Conservation (phyloP, 2,888 invertebrate genomes). For the Sphinx pinastri region DNA sequence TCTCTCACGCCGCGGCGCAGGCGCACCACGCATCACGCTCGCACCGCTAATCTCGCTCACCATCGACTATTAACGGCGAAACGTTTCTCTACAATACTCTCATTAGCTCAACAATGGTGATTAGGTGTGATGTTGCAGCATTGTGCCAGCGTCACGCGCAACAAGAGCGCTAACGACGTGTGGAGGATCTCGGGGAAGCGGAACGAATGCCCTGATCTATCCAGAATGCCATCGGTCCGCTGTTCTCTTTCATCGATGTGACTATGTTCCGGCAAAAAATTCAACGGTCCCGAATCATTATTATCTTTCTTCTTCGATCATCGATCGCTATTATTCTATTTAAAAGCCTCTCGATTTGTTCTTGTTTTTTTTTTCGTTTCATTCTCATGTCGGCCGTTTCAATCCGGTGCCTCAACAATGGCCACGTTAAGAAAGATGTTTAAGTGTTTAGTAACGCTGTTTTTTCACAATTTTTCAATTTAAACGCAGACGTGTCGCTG, state of each 20-base stretch:
- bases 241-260: slow-evolving; percentile 66
- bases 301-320: slow-evolving; percentile 81
- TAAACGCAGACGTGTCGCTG: slow-evolving; percentile 77
- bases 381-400: slow-evolving; percentile 76
- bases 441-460: slow-evolving; percentile 82
- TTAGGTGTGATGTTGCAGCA: slow-evolving; percentile 67
- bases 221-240: slow-evolving; percentile 69
- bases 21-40: slow-evolving; percentile 48
- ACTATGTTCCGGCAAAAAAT: slow-evolving; percentile 68
- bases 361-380: slow-evolving; percentile 70
- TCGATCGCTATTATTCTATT: slow-evolving; percentile 83
- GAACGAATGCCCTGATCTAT: slow-evolving; percentile 75
- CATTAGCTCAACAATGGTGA: slow-evolving; percentile 78
- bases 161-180: slow-evolving; percentile 80
- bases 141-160: slow-evolving; percentile 74
- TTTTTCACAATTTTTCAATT: slow-evolving; percentile 82
- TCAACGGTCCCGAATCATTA: slow-evolving; percentile 77
- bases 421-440: slow-evolving; percentile 82
- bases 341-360: slow-evolving; percentile 83
- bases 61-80: slow-evolving; percentile 66
- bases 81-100: slow-evolving; percentile 73
- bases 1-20: slow-evolving; percentile 66
- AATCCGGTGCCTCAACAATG: slow-evolving; percentile 77
- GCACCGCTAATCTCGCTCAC: slow-evolving; percentile 62
- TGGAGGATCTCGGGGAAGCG: slow-evolving; percentile 80